Evolutionary conservation across 2,113 vertebrate species (phyloP).

Genomic region (Condylura cristata): DNA sequence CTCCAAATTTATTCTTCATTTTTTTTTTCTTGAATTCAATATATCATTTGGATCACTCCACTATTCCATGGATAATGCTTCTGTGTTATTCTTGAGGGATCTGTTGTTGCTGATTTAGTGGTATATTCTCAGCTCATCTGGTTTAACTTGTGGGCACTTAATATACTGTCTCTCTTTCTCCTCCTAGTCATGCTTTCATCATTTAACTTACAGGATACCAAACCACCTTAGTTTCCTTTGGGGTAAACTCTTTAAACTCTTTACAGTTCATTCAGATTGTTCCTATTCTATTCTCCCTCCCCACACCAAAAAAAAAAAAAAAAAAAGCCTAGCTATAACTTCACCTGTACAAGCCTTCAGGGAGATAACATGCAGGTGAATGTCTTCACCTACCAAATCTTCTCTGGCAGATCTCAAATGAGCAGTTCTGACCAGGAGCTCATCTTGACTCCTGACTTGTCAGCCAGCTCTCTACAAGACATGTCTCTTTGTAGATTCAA

Average conservation of each 20-base stretch:
- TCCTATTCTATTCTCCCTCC: neutral
- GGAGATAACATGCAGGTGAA: neutral
- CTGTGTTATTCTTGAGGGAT: neutral
- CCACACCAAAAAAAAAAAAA: too few relatives aligned
- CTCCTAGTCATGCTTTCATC: neutral
- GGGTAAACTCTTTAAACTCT: neutral
- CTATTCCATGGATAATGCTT: neutral
- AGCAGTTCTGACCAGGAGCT: neutral
- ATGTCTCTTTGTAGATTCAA: neutral
- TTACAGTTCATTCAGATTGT: neutral
- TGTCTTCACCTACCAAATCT: fast-evolving
- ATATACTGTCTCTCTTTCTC: neutral
- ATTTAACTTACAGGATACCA: neutral
- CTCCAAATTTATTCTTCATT: neutral
- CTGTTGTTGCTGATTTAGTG: neutral
- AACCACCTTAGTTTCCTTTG: neutral
- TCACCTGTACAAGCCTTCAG: neutral
- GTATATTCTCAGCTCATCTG: neutral
- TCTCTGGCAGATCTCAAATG: neutral
- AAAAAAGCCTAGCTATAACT: too few relatives aligned
- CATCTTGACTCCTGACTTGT: neutral
- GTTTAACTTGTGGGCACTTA: neutral
- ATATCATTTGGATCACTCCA: neutral
- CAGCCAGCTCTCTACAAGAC: neutral
- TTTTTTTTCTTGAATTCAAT: neutral